Evolutionary conservation across 2,797 vertebrate genomes (phyloP).

Genomic region (Sorex maritimensis): DNA sequence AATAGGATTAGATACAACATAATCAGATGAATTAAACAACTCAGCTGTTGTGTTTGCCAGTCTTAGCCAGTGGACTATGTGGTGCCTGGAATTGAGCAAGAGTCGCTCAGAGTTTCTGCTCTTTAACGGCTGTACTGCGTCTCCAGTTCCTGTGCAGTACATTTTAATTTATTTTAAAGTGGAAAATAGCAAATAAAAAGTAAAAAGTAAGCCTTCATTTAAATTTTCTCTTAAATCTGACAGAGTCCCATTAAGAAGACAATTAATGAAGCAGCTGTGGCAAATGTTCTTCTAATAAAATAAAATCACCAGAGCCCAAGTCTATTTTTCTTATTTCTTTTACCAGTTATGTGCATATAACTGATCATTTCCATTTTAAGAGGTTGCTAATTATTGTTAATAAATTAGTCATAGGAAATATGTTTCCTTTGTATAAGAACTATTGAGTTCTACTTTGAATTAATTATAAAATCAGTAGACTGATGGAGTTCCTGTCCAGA

Average conservation of each 20-base stretch:
- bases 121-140: not conserved
- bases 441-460: not conserved
- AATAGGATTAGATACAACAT: not conserved
- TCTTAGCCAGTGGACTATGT: not conserved
- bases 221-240: slow-evolving; percentile 1
- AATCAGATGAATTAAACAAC: not conserved
- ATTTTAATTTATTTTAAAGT: slow-evolving; percentile 29
- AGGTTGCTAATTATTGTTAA: not conserved
- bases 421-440: not conserved
- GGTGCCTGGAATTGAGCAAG: too few species aligned
- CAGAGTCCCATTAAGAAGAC: not conserved
- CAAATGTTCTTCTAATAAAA: not conserved
- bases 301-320: not conserved
- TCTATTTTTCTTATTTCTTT: not conserved
- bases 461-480: not conserved
- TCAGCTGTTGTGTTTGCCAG: not conserved
- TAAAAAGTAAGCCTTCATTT: not conserved
- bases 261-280: not conserved
- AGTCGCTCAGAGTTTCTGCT: too few species aligned
- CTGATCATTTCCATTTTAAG: not conserved
- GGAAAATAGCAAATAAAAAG: slow-evolving; percentile 1
- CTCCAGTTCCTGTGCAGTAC: not conserved
- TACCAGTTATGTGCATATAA: not conserved
- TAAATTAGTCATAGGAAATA: slow-evolving; percentile 7
- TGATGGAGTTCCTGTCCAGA: not conserved